Conservation (phyloP, 2,113 vertebrate species). For the Choloepus hoffmanni region DNA sequence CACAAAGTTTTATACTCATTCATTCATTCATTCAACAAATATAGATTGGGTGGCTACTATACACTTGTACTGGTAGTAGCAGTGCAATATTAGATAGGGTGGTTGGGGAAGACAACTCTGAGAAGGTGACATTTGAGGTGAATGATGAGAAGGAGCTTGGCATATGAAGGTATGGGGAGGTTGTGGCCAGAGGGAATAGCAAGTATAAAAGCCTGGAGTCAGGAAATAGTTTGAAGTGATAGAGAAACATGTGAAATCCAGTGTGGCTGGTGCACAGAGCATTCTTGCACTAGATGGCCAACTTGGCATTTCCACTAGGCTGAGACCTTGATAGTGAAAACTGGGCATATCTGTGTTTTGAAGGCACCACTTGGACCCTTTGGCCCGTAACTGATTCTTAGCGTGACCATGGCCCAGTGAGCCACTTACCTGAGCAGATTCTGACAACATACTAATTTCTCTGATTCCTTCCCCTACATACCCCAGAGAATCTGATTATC, state of each 20-base stretch:
- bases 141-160: neutral
- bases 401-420: neutral
- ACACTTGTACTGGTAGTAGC: neutral
- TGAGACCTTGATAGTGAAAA: neutral
- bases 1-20: neutral
- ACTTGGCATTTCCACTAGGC: neutral
- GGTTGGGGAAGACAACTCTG: neutral
- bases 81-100: neutral
- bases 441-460: neutral
- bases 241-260: neutral
- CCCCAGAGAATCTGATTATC: neutral
- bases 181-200: neutral
- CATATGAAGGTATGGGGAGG: neutral
- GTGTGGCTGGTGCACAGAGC: neutral
- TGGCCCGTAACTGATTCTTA: neutral
- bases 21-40: neutral
- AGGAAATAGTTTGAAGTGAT: neutral
- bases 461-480: neutral
- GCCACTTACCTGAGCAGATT: neutral
- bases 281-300: neutral
- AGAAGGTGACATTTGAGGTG: neutral
- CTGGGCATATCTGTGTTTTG: neutral
- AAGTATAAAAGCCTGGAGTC: neutral
- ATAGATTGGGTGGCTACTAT: neutral
- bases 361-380: neutral